Conservation (phyloP, 2,113 vertebrate genomes). For the Pelusios castaneus region DNA sequence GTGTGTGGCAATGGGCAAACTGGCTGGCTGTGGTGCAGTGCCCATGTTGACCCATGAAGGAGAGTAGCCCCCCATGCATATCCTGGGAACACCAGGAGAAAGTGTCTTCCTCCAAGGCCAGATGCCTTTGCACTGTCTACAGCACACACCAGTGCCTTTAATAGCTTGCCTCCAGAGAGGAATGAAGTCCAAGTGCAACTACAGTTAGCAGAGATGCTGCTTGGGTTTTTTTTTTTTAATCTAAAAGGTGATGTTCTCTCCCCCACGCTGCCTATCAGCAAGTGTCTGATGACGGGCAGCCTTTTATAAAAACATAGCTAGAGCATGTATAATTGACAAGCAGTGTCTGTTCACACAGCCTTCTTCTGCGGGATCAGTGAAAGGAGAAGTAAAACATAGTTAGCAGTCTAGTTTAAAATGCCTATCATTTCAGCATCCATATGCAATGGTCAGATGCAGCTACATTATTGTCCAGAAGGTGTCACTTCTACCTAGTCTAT, state of each 20-base stretch:
- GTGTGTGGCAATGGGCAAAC: not conserved
- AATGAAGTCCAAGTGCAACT: not conserved
- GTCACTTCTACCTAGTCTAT: not conserved
- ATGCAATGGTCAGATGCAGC: not conserved
- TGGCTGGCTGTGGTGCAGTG: not conserved
- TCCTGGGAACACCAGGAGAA: not conserved
- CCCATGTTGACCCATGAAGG: not conserved
- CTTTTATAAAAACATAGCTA: not conserved
- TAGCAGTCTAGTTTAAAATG: not conserved
- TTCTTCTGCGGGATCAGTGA: not conserved
- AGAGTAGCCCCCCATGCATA: not conserved
- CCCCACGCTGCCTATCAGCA: not conserved
- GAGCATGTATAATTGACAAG: not conserved
- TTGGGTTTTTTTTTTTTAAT: not conserved
- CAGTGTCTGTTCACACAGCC: not conserved
- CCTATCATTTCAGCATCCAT: not conserved
- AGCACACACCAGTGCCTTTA: not conserved
- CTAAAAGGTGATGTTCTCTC: not conserved
- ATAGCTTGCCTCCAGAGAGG: not conserved
- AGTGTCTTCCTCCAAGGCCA: no score
- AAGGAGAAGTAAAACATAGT: not conserved
- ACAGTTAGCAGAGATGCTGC: not conserved
- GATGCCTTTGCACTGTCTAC: not conserved
- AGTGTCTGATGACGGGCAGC: not conserved
- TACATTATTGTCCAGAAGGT: not conserved